Base-by-base conservation (phyloP, 2,888 invertebrate species). In the Diarsia brunnea region DNA sequence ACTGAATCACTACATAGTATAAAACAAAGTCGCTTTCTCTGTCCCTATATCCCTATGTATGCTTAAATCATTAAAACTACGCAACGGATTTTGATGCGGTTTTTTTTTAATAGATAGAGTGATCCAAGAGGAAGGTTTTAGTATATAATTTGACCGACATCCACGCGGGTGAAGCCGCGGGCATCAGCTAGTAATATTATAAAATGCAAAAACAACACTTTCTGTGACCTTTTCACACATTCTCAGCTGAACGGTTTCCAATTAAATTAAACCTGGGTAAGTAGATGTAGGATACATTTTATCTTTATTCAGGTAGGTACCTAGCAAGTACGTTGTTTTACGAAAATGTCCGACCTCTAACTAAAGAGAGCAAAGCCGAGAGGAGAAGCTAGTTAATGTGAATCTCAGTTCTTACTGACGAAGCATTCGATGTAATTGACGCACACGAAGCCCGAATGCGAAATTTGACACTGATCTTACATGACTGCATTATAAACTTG, bases 401-500 rank as follows among this genome's bases (percentile, higher is more conserved):
- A 72, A 75, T 72, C 80, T 70, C 66, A 75, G 47, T 68, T 11
- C 68, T 21, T 69, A 68, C 55, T 64, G 64, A 71, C 71, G 55
- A 65, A 68, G 71, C 72, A 70, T 78, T 75, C 69, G 24, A 43
- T 49, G 49, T 69, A 72, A 73, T 67, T 71, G 71, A 68, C 61
- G 49, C 76, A 76, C 43, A 69, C 70, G 60, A 82, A 76, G 81
- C 53, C 43, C 8, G 67, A 84, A 75, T 63, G 75, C 53, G 87
- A 77, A 77, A 86, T 84, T 67, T 69, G 79, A 88, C 68, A 84
- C 82, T 82, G 49, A 76, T 81, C 68, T 45, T 72, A 47, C 27
- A 65, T 21, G 60, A n/a, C n/a, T 68, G 65, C 14, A 70, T 69
- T 63, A 63, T 79, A 81, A 75, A 78, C 73, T 67, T 24, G 45